Conservation (phyloP, 2,797 vertebrate species). For the Mycteria americana region DNA sequence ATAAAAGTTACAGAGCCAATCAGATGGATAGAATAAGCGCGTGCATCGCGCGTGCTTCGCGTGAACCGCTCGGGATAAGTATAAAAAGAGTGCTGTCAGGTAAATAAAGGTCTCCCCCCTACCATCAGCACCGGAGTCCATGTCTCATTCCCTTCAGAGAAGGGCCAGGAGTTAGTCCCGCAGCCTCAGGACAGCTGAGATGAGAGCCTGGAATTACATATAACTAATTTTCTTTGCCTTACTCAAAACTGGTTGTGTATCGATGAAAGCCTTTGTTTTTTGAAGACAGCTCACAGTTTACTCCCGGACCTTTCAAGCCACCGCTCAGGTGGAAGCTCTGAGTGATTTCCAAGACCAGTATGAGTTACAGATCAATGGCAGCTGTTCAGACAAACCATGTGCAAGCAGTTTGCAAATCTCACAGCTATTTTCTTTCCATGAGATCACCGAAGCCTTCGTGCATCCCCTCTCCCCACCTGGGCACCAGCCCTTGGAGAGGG, state of each 20-base stretch:
- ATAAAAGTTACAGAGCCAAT: no score
- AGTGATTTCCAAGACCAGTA: neutral
- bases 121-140: no score
- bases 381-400: neutral
- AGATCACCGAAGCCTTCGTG: rapidly evolving
- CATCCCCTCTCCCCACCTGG: neutral
- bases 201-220: neutral
- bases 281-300: neutral
- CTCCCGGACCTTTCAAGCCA: neutral
- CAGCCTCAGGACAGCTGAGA: neutral
- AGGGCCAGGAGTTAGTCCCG: neutral
- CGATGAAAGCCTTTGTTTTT: neutral
- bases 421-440: neutral
- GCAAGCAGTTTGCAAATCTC: neutral
- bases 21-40: no score
- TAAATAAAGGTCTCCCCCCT: no score
- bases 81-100: no score
- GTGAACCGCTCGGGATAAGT: no score
- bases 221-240: neutral
- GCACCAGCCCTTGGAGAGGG: neutral
- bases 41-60: no score
- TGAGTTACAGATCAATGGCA: neutral
- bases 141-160: no score
- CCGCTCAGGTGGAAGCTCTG: rapidly evolving
- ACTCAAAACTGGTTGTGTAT: neutral